A percentile compares a stretch with the other conserved stretches of the same genome.
These are phyloP conservation scores for Lycaena phlaeas DNA, from an alignment of 2,888 invertebrate species.

Conservation along the genomic window DNA sequence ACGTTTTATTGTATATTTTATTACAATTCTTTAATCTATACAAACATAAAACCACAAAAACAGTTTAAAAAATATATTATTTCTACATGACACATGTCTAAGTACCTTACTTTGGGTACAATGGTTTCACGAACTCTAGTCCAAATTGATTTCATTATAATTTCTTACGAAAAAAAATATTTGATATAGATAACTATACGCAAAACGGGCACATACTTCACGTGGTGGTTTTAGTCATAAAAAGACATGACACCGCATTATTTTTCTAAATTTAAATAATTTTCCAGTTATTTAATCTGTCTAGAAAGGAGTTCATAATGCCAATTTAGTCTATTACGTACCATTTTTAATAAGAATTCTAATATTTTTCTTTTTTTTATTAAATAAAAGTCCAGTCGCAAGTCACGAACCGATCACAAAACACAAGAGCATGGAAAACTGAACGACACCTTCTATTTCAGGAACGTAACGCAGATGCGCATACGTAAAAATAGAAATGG, in stretches of 20 bases:
- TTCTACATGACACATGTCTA: background rate
- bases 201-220: background rate
- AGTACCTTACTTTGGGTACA: slow-evolving; percentile 15
- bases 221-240: background rate
- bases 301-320: background rate
- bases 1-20: too few species aligned
- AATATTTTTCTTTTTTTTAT: background rate
- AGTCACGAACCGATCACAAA: slow-evolving; percentile 26
- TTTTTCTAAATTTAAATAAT: slow-evolving; percentile 12
- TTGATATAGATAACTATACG: slow-evolving; percentile 9
- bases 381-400: background rate
- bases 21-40: too few species aligned
- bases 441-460: slow-evolving; percentile 49
- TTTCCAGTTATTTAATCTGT: too few species aligned
- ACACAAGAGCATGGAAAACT: slow-evolving; percentile 33
- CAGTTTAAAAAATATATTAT: background rate
- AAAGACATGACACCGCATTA: slow-evolving; percentile 16
- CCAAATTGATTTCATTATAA: slow-evolving; percentile 44
- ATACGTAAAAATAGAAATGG: slow-evolving; percentile 49
- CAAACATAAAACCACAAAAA: background rate
- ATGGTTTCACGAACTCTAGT: slow-evolving; percentile 34
- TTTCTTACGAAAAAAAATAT: slow-evolving; percentile 3
- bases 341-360: background rate
- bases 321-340: background rate
- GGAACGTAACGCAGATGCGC: slow-evolving; percentile 49